Evolutionary conservation across 1,140 invertebrate species (phyloP).

Genomic region (Orchestia grillus): DNA sequence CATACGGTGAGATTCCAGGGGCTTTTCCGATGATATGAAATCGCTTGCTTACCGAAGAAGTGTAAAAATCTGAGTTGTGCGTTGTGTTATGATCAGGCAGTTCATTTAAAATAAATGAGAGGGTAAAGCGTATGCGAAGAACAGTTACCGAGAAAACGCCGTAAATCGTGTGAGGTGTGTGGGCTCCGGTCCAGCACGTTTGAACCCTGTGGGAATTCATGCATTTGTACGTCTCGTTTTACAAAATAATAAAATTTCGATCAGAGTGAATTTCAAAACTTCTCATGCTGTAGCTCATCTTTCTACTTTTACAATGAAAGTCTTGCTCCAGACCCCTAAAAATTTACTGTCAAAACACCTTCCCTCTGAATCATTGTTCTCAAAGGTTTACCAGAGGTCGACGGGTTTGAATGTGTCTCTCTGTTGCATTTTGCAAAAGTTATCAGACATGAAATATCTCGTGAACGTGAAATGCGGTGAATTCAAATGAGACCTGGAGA

Average conservation of each 20-base stretch:
- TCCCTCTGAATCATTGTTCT: not conserved
- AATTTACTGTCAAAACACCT: not conserved
- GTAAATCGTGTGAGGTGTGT: not conserved
- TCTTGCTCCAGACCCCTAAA: not conserved
- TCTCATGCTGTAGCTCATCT: not conserved
- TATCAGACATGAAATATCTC: too few species aligned
- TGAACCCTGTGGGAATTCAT: not conserved
- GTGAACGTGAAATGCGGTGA: too few species aligned
- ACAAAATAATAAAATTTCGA: not conserved
- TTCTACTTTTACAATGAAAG: not conserved
- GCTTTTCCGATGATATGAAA: not conserved
- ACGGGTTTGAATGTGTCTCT: too few species aligned
- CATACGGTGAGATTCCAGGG: not conserved
- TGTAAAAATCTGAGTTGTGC: not conserved
- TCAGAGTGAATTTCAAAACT: not conserved
- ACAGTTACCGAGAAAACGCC: not conserved
- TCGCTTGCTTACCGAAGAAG: not conserved
- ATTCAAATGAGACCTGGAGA: too few species aligned
- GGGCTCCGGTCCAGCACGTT: not conserved
- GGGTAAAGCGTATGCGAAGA: not conserved
- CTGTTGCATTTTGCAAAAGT: too few species aligned
- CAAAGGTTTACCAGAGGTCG: too few species aligned
- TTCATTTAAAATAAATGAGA: not conserved
- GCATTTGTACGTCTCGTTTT: not conserved
- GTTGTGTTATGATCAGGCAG: not conserved